Conservation (phyloP, 2,888 invertebrate genomes). For the Latheticus oryzae region DNA sequence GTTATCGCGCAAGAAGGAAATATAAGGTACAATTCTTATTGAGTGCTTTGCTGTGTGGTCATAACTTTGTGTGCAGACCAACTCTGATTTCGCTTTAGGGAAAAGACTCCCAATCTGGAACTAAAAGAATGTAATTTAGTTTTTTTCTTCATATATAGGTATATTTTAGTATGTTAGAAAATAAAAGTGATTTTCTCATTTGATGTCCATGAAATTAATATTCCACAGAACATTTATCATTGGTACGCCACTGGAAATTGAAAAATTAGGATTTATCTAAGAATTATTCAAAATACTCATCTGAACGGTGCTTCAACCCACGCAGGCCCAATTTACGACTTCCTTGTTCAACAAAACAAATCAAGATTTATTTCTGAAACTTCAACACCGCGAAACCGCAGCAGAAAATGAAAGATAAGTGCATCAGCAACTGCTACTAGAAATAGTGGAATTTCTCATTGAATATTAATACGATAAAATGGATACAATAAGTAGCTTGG, state of each 20-base stretch:
- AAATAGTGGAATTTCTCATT: slow-evolving; percentile 14
- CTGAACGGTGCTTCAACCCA: slow-evolving; percentile 17
- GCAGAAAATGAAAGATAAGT: not conserved
- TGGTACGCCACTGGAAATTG: not conserved
- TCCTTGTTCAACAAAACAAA: slow-evolving; percentile 12
- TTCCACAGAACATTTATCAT: too few relatives aligned
- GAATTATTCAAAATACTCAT: slow-evolving; percentile 11
- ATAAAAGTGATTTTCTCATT: too few relatives aligned
- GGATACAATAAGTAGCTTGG: slow-evolving; percentile 36
- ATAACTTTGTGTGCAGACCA: too few relatives aligned
- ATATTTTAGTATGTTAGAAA: too few relatives aligned
- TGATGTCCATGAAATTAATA: too few relatives aligned
- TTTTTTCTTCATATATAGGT: too few relatives aligned
- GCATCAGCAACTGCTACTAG: not conserved
- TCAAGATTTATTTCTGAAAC: not conserved
- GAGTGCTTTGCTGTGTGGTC: too few relatives aligned
- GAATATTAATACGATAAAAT: slow-evolving; percentile 31
- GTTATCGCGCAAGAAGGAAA: too few relatives aligned
- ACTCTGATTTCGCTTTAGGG: too few relatives aligned
- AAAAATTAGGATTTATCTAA: slow-evolving; percentile 6
- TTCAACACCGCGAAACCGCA: not conserved
- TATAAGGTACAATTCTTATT: too few relatives aligned
- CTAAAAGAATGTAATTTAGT: too few relatives aligned
- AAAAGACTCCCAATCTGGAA: too few relatives aligned
- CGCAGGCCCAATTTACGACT: slow-evolving; percentile 19